These are phyloP conservation scores for Heliangelus exortis DNA, from an alignment of 2,797 vertebrate genomes.

Conservation along the genomic window DNA sequence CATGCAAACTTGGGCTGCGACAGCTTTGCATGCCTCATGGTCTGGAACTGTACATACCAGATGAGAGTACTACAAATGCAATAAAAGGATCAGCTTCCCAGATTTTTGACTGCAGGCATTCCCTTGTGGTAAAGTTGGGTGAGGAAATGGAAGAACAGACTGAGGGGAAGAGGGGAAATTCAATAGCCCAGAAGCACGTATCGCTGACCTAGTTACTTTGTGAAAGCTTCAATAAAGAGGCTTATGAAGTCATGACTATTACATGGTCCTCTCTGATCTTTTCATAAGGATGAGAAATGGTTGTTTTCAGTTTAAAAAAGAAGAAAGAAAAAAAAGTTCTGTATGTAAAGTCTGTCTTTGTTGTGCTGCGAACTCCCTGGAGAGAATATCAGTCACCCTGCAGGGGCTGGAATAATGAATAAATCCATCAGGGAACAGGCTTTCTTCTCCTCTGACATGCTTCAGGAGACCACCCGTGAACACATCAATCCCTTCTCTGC, in stretches of 20 bases:
- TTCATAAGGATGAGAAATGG: conserved; percentile 50
- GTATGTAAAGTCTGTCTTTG: conserved; percentile 55
- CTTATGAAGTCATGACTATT: conserved; percentile 62
- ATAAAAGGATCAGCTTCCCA: conserved; percentile 48
- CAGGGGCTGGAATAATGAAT: conserved; percentile 66
- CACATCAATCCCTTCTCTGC: background rate
- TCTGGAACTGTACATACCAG: background rate
- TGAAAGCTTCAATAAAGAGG: conserved; percentile 51
- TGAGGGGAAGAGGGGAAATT: conserved; percentile 27
- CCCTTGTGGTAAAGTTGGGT: conserved; percentile 33
- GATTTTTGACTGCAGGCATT: conserved; percentile 57
- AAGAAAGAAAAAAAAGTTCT: background rate
- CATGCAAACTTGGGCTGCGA: background rate
- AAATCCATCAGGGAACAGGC: conserved; percentile 47
- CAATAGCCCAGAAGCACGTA: conserved; percentile 26
- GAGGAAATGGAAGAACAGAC: conserved; percentile 49
- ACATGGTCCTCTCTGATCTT: conserved; percentile 65
- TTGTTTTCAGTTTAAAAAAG: conserved; percentile 53
- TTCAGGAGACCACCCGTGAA: conserved; percentile 27
- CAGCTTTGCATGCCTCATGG: background rate
- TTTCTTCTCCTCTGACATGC: conserved; percentile 58
- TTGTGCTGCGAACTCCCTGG: conserved; percentile 44
- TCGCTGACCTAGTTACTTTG: conserved; percentile 47
- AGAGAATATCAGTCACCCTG: conserved; percentile 54
- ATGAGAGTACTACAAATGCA: conserved; percentile 35